These are phyloP conservation scores for Pantala flavescens DNA, from an alignment of 1,140 invertebrate genomes.

Conservation along the genomic window DNA sequence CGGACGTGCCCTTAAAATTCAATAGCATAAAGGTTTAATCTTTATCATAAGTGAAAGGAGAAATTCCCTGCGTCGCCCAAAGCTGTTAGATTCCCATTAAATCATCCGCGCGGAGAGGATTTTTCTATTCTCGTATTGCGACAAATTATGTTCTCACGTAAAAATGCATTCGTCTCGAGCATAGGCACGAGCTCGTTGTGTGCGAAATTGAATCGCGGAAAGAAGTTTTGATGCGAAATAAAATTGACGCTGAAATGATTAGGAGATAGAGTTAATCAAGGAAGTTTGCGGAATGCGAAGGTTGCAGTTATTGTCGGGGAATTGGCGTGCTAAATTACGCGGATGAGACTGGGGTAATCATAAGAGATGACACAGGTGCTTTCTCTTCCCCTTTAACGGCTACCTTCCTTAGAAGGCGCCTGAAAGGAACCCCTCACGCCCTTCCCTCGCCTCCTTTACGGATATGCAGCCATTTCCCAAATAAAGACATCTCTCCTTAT, in stretches of 20 bases:
- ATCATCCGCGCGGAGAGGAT: no score
- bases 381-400: not conserved
- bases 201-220: not conserved
- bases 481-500: not conserved
- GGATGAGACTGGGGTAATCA: not conserved
- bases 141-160: no score
- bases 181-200: no score
- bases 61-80: no score
- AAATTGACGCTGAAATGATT: not conserved
- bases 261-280: not conserved
- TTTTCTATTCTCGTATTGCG: no score
- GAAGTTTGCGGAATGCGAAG: not conserved
- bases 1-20: no score
- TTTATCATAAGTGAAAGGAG: no score
- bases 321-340: not conserved
- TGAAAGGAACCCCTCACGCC: not conserved
- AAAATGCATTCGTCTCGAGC: no score
- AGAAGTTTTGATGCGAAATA: not conserved
- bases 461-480: constrained; percentile 1
- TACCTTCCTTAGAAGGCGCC: not conserved
- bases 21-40: no score
- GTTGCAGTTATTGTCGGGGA: not conserved
- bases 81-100: no score
- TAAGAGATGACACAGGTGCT: not conserved
- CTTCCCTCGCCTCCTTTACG: not conserved